Evolutionary conservation across 2,888 invertebrate species (phyloP).

Genomic region (Mythimna pallens): DNA sequence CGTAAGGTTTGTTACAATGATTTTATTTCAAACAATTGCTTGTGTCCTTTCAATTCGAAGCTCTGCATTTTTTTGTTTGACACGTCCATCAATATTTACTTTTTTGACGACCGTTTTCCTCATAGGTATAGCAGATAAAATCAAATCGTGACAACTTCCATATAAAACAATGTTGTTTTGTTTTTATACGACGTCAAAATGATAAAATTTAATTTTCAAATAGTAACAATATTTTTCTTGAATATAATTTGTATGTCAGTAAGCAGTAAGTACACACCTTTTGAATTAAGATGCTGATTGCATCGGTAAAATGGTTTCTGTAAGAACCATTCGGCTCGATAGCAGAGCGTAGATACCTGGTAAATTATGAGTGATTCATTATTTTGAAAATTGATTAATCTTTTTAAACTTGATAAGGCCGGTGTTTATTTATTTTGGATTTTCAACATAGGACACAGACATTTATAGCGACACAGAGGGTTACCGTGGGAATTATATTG

Average conservation of each 20-base stretch:
- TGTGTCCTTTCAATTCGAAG: slow-evolving; percentile 25
- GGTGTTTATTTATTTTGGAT: no score
- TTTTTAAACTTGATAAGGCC: not conserved
- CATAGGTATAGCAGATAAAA: slow-evolving; percentile 22
- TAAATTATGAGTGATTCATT: not conserved
- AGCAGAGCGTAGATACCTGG: not conserved
- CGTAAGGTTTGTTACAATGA: slow-evolving; percentile 17
- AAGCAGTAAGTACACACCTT: not conserved
- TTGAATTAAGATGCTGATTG: not conserved
- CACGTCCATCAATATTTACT: slow-evolving; percentile 43
- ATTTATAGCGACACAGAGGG: no score
- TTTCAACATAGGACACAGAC: no score
- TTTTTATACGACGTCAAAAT: not conserved
- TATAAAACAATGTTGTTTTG: slow-evolving; percentile 6
- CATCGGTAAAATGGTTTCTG: not conserved
- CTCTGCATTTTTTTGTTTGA: slow-evolving; percentile 38
- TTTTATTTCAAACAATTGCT: slow-evolving; percentile 28
- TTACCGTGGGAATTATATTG: no score
- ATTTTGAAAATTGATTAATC: not conserved
- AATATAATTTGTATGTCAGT: not conserved
- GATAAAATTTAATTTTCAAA: not conserved
- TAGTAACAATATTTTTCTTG: not conserved
- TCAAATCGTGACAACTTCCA: slow-evolving; percentile 17
- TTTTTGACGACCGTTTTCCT: slow-evolving; percentile 30
- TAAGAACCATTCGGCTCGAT: not conserved